Evolutionary conservation across 2,113 vertebrate genomes (phyloP).

Genomic region (Paradoxurus hermaphroditus): DNA sequence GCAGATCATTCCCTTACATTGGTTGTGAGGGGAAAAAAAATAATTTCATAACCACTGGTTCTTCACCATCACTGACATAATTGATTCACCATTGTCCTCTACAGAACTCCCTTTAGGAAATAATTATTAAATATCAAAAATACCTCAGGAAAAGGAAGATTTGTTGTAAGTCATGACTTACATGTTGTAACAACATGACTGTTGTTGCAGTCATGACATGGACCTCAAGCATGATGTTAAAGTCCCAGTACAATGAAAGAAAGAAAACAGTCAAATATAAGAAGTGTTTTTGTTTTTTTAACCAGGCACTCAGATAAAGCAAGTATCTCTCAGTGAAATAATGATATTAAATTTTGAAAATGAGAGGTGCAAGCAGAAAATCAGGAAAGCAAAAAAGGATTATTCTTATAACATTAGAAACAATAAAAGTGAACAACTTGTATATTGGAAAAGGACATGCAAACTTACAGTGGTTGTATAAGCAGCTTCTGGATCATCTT

Average conservation of each 20-base stretch:
- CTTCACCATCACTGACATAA: background rate
- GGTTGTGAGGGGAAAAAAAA: background rate
- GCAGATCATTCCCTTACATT: background rate
- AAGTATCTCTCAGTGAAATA: background rate
- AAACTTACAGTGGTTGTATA: constrained; percentile 89
- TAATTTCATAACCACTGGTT: background rate
- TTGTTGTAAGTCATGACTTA: no score
- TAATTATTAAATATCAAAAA: background rate
- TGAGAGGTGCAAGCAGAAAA: background rate
- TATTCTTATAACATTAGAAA: background rate
- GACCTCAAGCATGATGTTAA: background rate
- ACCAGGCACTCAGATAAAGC: background rate
- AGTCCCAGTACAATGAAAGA: background rate
- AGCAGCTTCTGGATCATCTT: constrained; percentile 89
- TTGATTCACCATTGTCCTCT: background rate
- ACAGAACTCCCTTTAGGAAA: background rate
- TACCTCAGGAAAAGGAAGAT: background rate
- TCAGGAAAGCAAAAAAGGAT: background rate
- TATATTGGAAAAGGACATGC: background rate
- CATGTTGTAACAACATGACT: no score
- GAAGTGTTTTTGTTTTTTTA: background rate
- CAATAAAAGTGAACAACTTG: background rate
- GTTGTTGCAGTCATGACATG: no score
- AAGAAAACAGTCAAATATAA: background rate
- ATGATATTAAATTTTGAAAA: background rate